Conservation (phyloP, 2,113 vertebrate genomes). For the Malaclemys terrapin region DNA sequence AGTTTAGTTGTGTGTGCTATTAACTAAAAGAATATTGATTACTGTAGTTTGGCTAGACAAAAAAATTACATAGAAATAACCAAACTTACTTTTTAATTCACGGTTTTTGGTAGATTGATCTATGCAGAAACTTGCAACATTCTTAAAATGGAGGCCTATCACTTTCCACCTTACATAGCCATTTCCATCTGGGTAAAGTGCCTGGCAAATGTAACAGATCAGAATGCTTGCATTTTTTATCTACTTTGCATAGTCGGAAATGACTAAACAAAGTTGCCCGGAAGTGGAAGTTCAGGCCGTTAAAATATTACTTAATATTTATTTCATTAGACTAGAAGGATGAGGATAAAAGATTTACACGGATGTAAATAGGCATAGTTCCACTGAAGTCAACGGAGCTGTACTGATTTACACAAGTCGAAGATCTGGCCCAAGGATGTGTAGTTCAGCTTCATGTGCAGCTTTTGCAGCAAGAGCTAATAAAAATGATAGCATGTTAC, state of each 20-base stretch:
- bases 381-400: background rate
- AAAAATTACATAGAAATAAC: background rate
- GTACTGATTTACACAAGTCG: background rate
- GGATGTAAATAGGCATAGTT: background rate
- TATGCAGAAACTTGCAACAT: background rate
- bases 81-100: background rate
- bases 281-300: background rate
- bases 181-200: background rate
- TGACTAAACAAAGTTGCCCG: background rate
- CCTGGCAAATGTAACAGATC: background rate
- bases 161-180: background rate
- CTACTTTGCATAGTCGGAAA: background rate
- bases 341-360: background rate
- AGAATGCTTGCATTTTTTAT: background rate
- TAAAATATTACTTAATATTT: background rate
- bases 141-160: background rate
- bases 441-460: background rate
- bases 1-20: background rate
- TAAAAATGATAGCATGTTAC: background rate
- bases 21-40: background rate
- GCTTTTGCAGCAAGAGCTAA: background rate
- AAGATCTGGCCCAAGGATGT: background rate
- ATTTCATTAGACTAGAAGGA: background rate
- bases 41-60: background rate
- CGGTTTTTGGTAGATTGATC: background rate